phyloP scores from a whole-genome alignment of 1,140 invertebrate genomes.

The Steinernema feltiae region DNA sequence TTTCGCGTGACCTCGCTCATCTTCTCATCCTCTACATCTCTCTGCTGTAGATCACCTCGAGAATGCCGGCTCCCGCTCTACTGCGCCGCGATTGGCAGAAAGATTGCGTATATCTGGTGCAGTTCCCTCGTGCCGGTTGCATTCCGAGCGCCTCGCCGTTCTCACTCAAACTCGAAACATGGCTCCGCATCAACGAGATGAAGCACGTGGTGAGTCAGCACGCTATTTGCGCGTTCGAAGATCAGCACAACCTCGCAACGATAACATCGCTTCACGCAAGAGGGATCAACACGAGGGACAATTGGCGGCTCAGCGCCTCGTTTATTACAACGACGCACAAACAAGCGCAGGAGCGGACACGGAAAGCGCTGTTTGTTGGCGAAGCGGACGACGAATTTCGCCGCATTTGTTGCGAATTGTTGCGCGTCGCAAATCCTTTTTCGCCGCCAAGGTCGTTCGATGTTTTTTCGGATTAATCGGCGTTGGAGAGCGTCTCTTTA shows the following conservation, averaged over 20 bases:
- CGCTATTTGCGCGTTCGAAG: background rate
- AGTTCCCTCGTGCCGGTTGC: conserved; percentile 74
- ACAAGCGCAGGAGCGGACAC: background rate
- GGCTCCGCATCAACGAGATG: conserved; percentile 77
- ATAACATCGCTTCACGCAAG: too few relatives aligned
- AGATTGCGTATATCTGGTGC: conserved; percentile 85
- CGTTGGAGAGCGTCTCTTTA: too few relatives aligned
- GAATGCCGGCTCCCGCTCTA: conserved; percentile 16
- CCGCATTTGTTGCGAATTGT: background rate
- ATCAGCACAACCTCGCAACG: too few relatives aligned
- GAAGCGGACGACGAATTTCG: background rate
- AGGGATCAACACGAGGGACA: background rate
- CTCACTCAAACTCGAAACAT: conserved; percentile 88
- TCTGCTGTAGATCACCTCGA: background rate
- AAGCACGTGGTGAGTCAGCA: conserved; percentile 75
- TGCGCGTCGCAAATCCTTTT: background rate
- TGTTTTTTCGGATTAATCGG: too few relatives aligned
- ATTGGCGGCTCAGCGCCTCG: background rate
- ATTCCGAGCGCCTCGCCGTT: conserved; percentile 80
- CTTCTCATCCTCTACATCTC: background rate
- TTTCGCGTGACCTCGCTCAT: background rate
- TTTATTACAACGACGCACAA: background rate
- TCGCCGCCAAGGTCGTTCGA: background rate
- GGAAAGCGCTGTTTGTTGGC: background rate
- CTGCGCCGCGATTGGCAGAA: conserved; percentile 77